These are phyloP conservation scores for Callinectes sapidus DNA, from an alignment of 2,888 invertebrate genomes.

Conservation along the genomic window DNA sequence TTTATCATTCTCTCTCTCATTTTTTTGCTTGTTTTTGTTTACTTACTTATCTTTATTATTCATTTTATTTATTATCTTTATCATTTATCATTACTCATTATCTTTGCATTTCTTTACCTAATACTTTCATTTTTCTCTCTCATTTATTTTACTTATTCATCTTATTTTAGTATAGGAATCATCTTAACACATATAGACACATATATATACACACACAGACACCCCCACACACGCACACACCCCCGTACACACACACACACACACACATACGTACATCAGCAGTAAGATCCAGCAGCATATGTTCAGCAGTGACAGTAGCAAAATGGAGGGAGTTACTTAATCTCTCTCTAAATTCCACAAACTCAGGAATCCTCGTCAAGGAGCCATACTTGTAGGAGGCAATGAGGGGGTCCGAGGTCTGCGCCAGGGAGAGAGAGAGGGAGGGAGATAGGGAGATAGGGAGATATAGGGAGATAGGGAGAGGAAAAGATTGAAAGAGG, in stretches of 20 bases:
- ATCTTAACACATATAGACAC: too few relatives aligned
- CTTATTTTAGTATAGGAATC: too few relatives aligned
- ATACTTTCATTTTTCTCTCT: too few relatives aligned
- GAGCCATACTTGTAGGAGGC: slow-evolving; percentile 96
- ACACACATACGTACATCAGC: slow-evolving; percentile 75
- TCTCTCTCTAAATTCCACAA: slow-evolving; percentile 88
- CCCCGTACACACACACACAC: background rate
- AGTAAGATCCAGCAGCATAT: slow-evolving; percentile 83
- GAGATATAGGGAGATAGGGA: background rate
- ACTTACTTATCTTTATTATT: too few relatives aligned
- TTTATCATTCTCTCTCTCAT: too few relatives aligned
- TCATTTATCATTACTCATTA: too few relatives aligned
- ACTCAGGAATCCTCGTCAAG: slow-evolving; percentile 92
- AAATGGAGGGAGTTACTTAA: slow-evolving; percentile 89
- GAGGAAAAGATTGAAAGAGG: background rate
- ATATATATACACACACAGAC: too few relatives aligned
- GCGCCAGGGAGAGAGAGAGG: slow-evolving; percentile 73
- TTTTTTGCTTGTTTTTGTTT: too few relatives aligned
- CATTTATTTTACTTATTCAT: too few relatives aligned
- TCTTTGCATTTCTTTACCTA: too few relatives aligned
- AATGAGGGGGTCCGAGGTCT: slow-evolving; percentile 93
- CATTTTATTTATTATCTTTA: too few relatives aligned
- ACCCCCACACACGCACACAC: too few relatives aligned
- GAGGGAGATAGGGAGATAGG: slow-evolving; percentile 55
- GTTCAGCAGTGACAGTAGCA: slow-evolving; percentile 82